phyloP scores from a whole-genome alignment of 1,140 invertebrate genomes.

The Drosophila hydei region DNA sequence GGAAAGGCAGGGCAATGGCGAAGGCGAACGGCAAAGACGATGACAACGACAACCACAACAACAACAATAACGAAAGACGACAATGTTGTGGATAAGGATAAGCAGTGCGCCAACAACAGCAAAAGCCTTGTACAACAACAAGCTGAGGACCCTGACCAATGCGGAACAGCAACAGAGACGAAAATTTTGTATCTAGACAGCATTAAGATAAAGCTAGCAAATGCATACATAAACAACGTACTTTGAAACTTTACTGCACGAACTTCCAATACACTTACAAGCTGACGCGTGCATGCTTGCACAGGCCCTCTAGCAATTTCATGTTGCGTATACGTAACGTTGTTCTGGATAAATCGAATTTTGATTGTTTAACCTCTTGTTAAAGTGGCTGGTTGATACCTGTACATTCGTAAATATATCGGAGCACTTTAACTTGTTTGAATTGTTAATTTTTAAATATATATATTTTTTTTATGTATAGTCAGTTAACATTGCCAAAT shows the following conservation, averaged over 20 bases:
- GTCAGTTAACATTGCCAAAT: not conserved
- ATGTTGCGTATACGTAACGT: conserved; percentile 17
- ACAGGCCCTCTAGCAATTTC: conserved; percentile 4
- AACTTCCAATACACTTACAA: conserved; percentile 35
- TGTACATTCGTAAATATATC: too few relatives aligned
- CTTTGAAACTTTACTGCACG: conserved; percentile 3
- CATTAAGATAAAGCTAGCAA: conserved; percentile 79
- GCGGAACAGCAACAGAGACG: conserved; percentile 48
- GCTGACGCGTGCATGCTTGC: not conserved
- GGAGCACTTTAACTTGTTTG: too few relatives aligned
- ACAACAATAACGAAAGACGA: conserved; percentile 30
- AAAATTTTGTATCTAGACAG: conserved; percentile 78
- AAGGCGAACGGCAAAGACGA: conserved; percentile 34
- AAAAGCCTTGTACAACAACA: conserved; percentile 52
- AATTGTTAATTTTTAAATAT: too few relatives aligned
- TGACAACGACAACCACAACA: conserved; percentile 38
- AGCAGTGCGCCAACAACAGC: conserved; percentile 63
- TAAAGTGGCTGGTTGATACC: too few relatives aligned
- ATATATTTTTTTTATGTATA: not conserved
- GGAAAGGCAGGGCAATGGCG: conserved; percentile 42
- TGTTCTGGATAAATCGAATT: not conserved
- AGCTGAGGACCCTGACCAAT: conserved; percentile 37
- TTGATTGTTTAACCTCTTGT: too few relatives aligned
- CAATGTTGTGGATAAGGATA: conserved; percentile 80
- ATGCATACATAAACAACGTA: conserved; percentile 72